Percentiles rank a stretch among this genome's conserved stretches.
These are phyloP conservation scores for Drosophila subsilvestris DNA, from an alignment of 2,888 invertebrate species.

Conservation along the genomic window DNA sequence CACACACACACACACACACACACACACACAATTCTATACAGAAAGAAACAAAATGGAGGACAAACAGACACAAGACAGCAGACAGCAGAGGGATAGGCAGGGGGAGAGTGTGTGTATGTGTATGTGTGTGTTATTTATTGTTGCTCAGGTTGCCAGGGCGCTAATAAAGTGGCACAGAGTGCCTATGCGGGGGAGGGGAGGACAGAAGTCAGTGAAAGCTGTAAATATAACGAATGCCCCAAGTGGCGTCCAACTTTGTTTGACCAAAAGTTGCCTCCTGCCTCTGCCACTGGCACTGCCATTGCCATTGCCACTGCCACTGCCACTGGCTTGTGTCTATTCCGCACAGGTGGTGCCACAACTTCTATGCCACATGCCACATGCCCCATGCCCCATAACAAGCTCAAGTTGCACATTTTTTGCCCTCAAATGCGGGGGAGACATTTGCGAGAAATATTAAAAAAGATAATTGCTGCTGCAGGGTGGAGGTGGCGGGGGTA, in stretches of 20 bases:
- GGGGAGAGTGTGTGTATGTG: neutral
- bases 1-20: too few relatives aligned
- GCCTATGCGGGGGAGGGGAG: neutral
- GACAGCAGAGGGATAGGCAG: neutral
- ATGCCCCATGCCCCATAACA: slow-evolving; percentile 2
- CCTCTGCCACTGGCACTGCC: slow-evolving; percentile 6
- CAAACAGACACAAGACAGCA: slow-evolving; percentile 14
- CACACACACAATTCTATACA: neutral
- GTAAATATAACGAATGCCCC: slow-evolving; percentile 47
- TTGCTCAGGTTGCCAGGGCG: slow-evolving; percentile 68
- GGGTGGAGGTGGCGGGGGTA: neutral
- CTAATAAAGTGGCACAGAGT: slow-evolving; percentile 69
- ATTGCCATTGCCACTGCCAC: neutral
- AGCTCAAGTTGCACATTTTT: slow-evolving; percentile 67
- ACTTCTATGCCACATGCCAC: slow-evolving; percentile 8
- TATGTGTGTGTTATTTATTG: slow-evolving; percentile 66
- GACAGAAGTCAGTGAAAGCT: slow-evolving; percentile 15
- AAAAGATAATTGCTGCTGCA: slow-evolving; percentile 59
- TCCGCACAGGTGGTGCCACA: slow-evolving; percentile 64
- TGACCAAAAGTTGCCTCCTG: slow-evolving; percentile 63
- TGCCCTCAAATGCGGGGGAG: slow-evolving; percentile 25
- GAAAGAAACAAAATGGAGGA: slow-evolving; percentile 43
- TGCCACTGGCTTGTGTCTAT: slow-evolving; percentile 52
- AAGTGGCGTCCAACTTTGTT: slow-evolving; percentile 63
- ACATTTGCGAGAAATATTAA: slow-evolving; percentile 64